A percentile compares a stretch with the other conserved stretches of the same genome.
Evolutionary conservation across 2,113 vertebrate genomes (phyloP).

Genomic region (Neotragus moschatus): DNA sequence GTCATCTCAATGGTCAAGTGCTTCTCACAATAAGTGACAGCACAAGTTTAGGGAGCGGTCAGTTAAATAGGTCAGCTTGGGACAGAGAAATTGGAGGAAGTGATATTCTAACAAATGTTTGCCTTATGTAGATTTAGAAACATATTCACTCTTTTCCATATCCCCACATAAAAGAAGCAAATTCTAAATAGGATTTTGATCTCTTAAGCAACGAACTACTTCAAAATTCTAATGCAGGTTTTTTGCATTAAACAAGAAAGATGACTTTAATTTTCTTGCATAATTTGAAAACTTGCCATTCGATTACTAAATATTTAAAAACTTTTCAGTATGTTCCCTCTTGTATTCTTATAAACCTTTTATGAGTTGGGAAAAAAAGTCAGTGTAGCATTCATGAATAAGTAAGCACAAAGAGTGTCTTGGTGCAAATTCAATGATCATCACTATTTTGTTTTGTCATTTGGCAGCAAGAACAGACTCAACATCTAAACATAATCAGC

Average conservation of each 20-base stretch:
- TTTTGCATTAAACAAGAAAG: slow-evolving; percentile 35
- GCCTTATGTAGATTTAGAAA: neutral
- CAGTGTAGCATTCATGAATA: slow-evolving; percentile 62
- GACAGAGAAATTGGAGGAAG: neutral
- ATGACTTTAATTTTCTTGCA: slow-evolving; percentile 70
- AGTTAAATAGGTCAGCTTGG: neutral
- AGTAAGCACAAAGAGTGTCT: slow-evolving; percentile 48
- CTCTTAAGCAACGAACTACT: slow-evolving; percentile 13
- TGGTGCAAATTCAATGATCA: slow-evolving; percentile 21
- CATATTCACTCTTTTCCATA: neutral
- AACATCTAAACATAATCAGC: slow-evolving; percentile 25
- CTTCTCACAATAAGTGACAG: neutral
- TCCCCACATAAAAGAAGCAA: neutral
- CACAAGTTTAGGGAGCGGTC: neutral
- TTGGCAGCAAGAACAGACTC: slow-evolving; percentile 51
- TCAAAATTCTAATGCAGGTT: slow-evolving; percentile 32
- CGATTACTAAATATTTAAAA: slow-evolving; percentile 71
- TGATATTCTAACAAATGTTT: neutral
- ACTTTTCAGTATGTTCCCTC: slow-evolving; percentile 47
- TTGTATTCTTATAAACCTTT: slow-evolving; percentile 68
- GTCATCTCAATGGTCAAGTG: neutral
- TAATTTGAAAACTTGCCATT: slow-evolving; percentile 72
- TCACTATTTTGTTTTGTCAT: slow-evolving; percentile 17
- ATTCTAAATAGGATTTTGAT: slow-evolving; percentile 28
- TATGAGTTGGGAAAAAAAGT: slow-evolving; percentile 46